These are phyloP conservation scores for Tenthredo scrophulariae DNA, from an alignment of 2,888 invertebrate genomes.

Conservation along the genomic window DNA sequence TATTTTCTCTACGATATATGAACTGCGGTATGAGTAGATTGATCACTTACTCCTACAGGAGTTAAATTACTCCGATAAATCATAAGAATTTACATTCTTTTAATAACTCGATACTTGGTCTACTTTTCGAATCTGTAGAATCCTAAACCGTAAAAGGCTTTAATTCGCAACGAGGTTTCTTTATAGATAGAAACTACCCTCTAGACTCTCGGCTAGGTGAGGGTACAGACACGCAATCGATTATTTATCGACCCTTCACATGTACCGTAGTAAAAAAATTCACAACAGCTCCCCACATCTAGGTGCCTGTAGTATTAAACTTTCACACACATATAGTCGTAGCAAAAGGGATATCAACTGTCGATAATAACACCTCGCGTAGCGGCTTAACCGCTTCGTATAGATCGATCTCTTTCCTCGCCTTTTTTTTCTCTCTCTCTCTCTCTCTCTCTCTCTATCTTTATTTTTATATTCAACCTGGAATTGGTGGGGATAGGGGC, in stretches of 20 bases:
- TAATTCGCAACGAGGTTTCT: background rate
- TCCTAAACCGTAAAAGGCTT: background rate
- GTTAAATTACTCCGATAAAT: background rate
- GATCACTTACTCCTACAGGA: background rate
- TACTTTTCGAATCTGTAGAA: background rate
- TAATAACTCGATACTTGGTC: background rate
- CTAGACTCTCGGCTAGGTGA: background rate
- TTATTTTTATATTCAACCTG: constrained; percentile 3
- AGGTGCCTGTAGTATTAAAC: background rate
- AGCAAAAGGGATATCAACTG: constrained; percentile 24
- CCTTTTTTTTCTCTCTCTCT: background rate
- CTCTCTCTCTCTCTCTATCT: background rate
- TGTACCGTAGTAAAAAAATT: background rate
- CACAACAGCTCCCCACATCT: background rate
- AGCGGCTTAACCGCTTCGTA: background rate
- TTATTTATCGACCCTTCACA: constrained; percentile 13
- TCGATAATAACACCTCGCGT: background rate
- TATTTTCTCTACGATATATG: background rate
- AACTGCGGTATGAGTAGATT: constrained; percentile 4
- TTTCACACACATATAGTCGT: background rate
- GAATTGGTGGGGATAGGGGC: background rate
- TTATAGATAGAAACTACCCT: background rate
- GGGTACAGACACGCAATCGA: background rate
- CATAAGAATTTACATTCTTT: background rate
- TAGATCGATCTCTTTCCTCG: constrained; percentile 7